Evolutionary conservation across 2,113 vertebrate genomes (phyloP).

Genomic region (Lophura nycthemera): DNA sequence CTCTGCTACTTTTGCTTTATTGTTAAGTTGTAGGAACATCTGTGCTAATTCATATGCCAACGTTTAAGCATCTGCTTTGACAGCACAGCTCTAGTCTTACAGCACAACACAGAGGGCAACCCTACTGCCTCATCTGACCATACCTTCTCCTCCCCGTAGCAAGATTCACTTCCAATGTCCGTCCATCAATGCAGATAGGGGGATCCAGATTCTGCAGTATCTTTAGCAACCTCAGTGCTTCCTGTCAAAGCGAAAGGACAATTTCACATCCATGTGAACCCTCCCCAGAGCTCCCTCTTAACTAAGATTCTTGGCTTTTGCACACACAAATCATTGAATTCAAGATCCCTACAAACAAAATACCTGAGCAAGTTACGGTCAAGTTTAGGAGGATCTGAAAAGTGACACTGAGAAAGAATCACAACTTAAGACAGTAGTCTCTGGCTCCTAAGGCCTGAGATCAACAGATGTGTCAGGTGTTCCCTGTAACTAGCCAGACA

Average conservation of each 20-base stretch:
- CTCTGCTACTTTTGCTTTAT: background rate
- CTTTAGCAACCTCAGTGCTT: slow-evolving; percentile 92
- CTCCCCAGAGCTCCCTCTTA: background rate
- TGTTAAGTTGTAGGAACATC: background rate
- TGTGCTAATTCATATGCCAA: background rate
- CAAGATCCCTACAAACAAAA: too few relatives aligned
- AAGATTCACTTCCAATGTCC: slow-evolving; percentile 91
- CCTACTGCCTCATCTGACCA: background rate
- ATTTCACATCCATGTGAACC: background rate
- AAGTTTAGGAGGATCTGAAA: too few relatives aligned
- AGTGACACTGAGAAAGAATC: too few relatives aligned
- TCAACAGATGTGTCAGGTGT: background rate
- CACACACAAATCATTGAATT: too few relatives aligned
- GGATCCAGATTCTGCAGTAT: slow-evolving; percentile 90
- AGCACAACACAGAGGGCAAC: background rate
- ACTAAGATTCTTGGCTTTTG: too few relatives aligned
- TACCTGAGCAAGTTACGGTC: too few relatives aligned
- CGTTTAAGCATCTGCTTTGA: background rate
- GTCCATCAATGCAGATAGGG: slow-evolving; percentile 92
- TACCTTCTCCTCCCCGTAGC: slow-evolving; percentile 86
- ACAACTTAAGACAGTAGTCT: background rate
- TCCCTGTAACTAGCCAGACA: background rate
- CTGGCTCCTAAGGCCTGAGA: background rate
- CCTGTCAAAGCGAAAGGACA: slow-evolving; percentile 78
- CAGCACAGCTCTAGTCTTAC: background rate